A percentile compares a stretch with the other conserved stretches of the same genome.
Evolutionary conservation across 2,888 invertebrate species (phyloP).

Genomic region (Metopia argyrocephala): DNA sequence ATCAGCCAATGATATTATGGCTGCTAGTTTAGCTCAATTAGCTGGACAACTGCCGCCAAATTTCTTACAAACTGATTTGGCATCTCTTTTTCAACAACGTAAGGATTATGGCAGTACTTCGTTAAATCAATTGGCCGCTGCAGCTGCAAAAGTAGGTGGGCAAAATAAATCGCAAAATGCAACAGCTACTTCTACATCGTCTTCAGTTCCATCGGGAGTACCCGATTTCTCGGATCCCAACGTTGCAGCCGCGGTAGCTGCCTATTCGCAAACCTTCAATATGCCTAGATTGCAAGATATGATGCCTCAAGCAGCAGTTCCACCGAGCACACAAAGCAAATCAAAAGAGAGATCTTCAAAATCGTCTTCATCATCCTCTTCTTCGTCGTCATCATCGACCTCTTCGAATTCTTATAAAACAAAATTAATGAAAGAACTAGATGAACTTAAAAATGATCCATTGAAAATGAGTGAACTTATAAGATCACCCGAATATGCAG

Average conservation of each 20-base stretch:
- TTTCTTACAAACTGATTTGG: conserved; percentile 76
- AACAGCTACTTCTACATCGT: conserved; percentile 41
- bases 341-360: conserved; percentile 74
- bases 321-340: conserved; percentile 65
- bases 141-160: conserved; percentile 76
- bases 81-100: conserved; percentile 75
- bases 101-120: conserved; percentile 77
- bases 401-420: conserved; percentile 77
- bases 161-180: conserved; percentile 67
- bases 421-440: conserved; percentile 77
- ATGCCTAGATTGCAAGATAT: conserved; percentile 69
- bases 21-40: conserved; percentile 76
- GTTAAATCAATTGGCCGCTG: conserved; percentile 76
- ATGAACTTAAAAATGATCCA: conserved; percentile 78
- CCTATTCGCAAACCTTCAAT: conserved; percentile 74
- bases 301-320: conserved; percentile 57
- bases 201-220: conserved; percentile 45
- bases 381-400: conserved; percentile 73
- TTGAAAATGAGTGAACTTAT: conserved; percentile 78
- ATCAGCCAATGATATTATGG: conserved; percentile 77
- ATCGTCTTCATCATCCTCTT: conserved; percentile 73
- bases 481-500: conserved; percentile 78
- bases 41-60: conserved; percentile 77
- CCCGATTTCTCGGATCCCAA: conserved; percentile 71
- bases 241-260: conserved; percentile 73